Evolutionary conservation across 2,888 invertebrate genomes (phyloP).

Genomic region (Agrypnus murinus): DNA sequence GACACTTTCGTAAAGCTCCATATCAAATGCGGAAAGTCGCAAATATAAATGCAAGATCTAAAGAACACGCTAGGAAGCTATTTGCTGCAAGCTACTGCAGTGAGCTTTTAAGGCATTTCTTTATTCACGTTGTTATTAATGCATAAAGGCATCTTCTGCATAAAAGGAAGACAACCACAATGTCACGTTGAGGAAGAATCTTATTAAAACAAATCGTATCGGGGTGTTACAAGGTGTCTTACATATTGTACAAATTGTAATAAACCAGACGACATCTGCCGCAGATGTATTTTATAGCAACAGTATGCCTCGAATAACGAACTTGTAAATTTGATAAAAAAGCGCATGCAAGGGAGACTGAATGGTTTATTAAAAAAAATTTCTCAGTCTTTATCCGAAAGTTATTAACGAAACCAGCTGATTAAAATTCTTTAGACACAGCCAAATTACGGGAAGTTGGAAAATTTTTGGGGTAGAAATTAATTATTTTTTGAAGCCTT

Average conservation of each 20-base stretch:
- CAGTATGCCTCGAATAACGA: constrained; percentile 44
- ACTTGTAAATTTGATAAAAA: constrained; percentile 51
- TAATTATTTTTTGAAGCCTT: constrained; percentile 44
- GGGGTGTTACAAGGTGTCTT: constrained; percentile 58
- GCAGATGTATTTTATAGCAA: constrained; percentile 59
- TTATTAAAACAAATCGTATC: constrained; percentile 58
- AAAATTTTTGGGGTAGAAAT: constrained; percentile 40
- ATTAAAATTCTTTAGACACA: constrained; percentile 47
- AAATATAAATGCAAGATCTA: constrained; percentile 43
- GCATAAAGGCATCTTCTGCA: not conserved
- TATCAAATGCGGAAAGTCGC: constrained; percentile 41
- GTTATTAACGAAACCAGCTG: constrained; percentile 40
- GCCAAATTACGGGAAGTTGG: constrained; percentile 40
- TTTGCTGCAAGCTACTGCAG: constrained; percentile 31
- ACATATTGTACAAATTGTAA: constrained; percentile 59
- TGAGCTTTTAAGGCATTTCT: constrained; percentile 17
- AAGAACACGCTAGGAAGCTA: constrained; percentile 37
- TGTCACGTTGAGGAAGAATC: constrained; percentile 39
- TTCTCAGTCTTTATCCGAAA: constrained; percentile 33
- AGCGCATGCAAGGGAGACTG: constrained; percentile 30
- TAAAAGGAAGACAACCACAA: constrained; percentile 30
- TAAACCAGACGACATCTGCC: constrained; percentile 56
- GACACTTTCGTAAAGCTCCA: constrained; percentile 39
- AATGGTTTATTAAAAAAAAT: constrained; percentile 41
- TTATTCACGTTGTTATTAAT: constrained; percentile 5